These are phyloP conservation scores for Esox masquinongy DNA, from an alignment of 2,797 vertebrate species.

Conservation along the genomic window DNA sequence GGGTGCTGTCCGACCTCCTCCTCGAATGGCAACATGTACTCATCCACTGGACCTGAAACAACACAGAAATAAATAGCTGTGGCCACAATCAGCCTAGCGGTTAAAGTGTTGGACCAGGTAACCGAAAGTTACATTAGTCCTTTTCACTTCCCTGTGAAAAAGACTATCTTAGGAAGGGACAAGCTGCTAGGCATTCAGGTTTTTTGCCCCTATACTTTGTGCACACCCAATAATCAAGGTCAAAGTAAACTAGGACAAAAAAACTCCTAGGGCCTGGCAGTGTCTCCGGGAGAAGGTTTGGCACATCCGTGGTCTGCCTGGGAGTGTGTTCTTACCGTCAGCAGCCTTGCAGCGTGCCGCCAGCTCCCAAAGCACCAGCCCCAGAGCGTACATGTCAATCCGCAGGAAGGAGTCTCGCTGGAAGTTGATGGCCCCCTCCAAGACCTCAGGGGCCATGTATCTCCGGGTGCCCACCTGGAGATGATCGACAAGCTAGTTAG, in stretches of 20 bases:
- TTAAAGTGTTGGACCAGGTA: neutral
- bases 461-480: constrained; percentile 88
- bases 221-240: neutral
- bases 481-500: neutral
- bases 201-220: neutral
- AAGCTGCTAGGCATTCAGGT: neutral
- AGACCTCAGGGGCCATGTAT: constrained; percentile 94
- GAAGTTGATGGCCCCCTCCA: constrained; percentile 95
- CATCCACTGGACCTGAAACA: constrained; percentile 84
- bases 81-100: too few species aligned
- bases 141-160: too few species aligned
- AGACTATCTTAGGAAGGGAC: neutral
- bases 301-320: neutral
- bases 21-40: constrained; percentile 93
- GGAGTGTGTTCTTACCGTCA: constrained; percentile 77
- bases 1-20: constrained; percentile 94
- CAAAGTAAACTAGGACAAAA: neutral
- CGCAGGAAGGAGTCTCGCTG: constrained; percentile 91
- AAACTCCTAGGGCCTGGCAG: neutral
- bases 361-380: constrained; percentile 90
- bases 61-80: too few species aligned
- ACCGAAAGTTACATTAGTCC: too few species aligned
- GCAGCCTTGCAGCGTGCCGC: constrained; percentile 90
- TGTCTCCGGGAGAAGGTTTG: neutral
- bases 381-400: constrained; percentile 95